Conservation (phyloP, 2,888 invertebrate species). For the Chymomyza amoena region DNA sequence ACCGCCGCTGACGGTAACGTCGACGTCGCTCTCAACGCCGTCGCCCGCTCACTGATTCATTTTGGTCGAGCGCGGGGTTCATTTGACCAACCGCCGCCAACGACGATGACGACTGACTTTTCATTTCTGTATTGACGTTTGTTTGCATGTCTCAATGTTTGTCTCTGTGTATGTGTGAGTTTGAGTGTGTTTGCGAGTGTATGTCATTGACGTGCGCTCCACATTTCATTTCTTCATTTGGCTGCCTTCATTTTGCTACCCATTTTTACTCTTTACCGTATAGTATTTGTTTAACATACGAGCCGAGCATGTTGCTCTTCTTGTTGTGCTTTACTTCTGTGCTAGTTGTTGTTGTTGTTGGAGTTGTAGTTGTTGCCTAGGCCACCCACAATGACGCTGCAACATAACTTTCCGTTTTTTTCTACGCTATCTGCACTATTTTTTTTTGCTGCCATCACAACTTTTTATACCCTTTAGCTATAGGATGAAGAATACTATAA, state of each 20-base stretch:
- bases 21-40: not conserved
- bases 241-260: constrained; percentile 37
- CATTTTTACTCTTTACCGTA: constrained; percentile 54
- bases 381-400: constrained; percentile 43
- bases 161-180: not conserved
- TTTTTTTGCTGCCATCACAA: constrained; percentile 26
- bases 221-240: constrained; percentile 62
- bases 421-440: constrained; percentile 6
- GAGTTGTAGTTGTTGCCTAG: constrained; percentile 23
- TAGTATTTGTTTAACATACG: constrained; percentile 55
- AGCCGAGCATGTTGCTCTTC: constrained; percentile 1
- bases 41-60: not conserved
- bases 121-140: constrained; percentile 50
- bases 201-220: constrained; percentile 36
- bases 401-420: constrained; percentile 19
- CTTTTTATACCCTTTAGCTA: constrained; percentile 20
- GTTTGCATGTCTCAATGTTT: constrained; percentile 20
- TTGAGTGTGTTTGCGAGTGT: not conserved
- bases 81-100: constrained; percentile 38
- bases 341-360: constrained; percentile 19
- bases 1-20: not conserved
- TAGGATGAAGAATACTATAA: too few relatives aligned
- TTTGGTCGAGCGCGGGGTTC: constrained; percentile 14
- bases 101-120: constrained; percentile 40
- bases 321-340: not conserved